A percentile compares a stretch with the other conserved stretches of the same genome.
Conservation (phyloP, 2,888 invertebrate species). For the Campoplex nolae region DNA sequence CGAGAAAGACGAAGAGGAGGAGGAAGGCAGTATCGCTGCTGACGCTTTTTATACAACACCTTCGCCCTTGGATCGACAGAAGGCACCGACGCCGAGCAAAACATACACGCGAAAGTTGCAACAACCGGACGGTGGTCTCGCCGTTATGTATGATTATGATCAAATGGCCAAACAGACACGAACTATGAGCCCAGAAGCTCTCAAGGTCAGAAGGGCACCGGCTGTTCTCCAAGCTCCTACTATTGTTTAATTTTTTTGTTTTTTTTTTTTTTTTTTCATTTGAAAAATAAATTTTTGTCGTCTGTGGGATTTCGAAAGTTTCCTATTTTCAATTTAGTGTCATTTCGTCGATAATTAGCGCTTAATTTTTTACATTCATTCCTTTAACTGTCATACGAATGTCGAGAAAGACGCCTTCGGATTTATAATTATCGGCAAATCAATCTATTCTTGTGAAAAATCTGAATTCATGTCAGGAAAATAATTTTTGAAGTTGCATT, state of each 20-base stretch:
- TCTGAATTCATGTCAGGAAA: no score
- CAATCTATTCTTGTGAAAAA: no score
- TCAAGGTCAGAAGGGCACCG: constrained; percentile 96
- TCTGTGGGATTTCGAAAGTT: neutral
- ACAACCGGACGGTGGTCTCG: constrained; percentile 77
- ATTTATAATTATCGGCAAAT: no score
- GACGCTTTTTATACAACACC: constrained; percentile 79
- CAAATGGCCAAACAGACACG: constrained; percentile 80
- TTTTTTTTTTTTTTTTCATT: no score
- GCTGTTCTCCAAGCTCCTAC: constrained; percentile 96
- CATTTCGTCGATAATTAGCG: no score
- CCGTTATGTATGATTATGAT: constrained; percentile 82
- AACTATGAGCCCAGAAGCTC: constrained; percentile 89
- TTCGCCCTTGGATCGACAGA: constrained; percentile 66
- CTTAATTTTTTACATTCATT: no score
- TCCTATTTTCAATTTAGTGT: neutral
- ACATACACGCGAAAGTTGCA: constrained; percentile 64
- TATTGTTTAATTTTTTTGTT: constrained; percentile 87
- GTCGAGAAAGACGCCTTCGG: no score
- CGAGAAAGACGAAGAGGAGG: constrained; percentile 72
- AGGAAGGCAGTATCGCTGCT: constrained; percentile 82
- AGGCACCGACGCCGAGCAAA: constrained; percentile 54
- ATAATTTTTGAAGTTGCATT: no score
- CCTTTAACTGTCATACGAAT: no score
- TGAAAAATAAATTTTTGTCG: no score